These are phyloP conservation scores for Aythya baeri DNA, from an alignment of 2,113 vertebrate species.

Conservation along the genomic window DNA sequence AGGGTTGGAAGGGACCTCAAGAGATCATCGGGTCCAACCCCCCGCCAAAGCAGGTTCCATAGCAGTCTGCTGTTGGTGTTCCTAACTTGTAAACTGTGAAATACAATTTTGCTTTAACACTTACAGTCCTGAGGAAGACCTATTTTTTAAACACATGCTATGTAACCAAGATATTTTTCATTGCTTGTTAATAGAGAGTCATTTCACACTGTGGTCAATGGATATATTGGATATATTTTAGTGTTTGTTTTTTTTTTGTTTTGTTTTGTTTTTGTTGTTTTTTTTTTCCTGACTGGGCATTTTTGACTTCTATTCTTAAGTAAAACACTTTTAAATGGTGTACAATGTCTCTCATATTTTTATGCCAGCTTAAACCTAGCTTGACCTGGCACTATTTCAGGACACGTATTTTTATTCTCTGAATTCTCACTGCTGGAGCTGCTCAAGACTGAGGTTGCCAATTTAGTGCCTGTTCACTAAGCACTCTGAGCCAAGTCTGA, in stretches of 20 bases:
- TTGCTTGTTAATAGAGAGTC: not conserved
- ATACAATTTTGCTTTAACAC: not conserved
- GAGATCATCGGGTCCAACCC: no score
- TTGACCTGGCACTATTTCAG: conserved; percentile 16
- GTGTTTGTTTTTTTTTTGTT: no score
- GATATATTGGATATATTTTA: not conserved
- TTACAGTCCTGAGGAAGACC: not conserved
- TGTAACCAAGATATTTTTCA: not conserved
- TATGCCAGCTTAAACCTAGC: conserved; percentile 1
- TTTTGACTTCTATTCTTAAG: not conserved
- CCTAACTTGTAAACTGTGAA: not conserved
- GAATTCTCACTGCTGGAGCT: not conserved
- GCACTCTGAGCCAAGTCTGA: not conserved
- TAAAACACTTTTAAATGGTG: not conserved
- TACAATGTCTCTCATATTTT: not conserved
- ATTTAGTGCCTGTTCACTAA: conserved; percentile 3
- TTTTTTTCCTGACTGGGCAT: not conserved
- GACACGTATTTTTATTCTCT: conserved; percentile 14
- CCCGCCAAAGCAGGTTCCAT: no score
- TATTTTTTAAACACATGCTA: not conserved
- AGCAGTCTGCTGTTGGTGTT: not conserved
- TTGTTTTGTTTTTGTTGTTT: no score
- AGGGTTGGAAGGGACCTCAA: no score
- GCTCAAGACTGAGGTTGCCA: not conserved
- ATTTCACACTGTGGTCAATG: not conserved